These are phyloP conservation scores for Alca torda DNA, from an alignment of 2,797 vertebrate species.

Conservation along the genomic window DNA sequence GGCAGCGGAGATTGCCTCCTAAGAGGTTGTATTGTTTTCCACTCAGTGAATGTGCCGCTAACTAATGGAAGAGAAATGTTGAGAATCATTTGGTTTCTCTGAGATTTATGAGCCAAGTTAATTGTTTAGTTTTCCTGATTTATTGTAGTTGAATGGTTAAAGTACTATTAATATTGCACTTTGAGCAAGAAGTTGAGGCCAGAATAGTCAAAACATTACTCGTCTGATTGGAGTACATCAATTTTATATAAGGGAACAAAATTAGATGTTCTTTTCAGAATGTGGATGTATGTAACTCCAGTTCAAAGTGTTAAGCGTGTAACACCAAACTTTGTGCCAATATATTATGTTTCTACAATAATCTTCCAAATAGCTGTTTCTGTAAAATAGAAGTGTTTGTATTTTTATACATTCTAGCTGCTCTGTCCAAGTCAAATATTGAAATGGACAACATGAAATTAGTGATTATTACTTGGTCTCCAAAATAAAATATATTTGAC, in stretches of 20 bases:
- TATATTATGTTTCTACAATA: not conserved
- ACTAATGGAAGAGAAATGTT: not conserved
- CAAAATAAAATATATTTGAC: not conserved
- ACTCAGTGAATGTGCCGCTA: not conserved
- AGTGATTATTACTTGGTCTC: not conserved
- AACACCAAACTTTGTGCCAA: not conserved
- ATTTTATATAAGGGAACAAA: not conserved
- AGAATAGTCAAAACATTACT: not conserved
- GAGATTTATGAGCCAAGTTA: not conserved
- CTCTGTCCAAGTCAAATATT: conserved; percentile 15
- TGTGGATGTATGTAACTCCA: not conserved
- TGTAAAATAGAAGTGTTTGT: not conserved
- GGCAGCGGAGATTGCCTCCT: conserved; percentile 6
- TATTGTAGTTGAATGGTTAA: not conserved
- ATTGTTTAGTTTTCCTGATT: conserved; percentile 29
- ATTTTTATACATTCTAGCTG: not conserved
- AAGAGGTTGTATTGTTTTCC: conserved; percentile 19
- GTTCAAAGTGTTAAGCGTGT: not conserved
- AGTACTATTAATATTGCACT: not conserved
- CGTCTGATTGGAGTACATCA: not conserved
- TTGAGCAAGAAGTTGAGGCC: not conserved
- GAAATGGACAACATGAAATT: not conserved
- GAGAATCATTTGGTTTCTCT: not conserved
- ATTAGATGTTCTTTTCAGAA: not conserved
- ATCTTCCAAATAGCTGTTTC: not conserved